Conservation (phyloP, 2,113 vertebrate species). For the Vimba vimba region DNA sequence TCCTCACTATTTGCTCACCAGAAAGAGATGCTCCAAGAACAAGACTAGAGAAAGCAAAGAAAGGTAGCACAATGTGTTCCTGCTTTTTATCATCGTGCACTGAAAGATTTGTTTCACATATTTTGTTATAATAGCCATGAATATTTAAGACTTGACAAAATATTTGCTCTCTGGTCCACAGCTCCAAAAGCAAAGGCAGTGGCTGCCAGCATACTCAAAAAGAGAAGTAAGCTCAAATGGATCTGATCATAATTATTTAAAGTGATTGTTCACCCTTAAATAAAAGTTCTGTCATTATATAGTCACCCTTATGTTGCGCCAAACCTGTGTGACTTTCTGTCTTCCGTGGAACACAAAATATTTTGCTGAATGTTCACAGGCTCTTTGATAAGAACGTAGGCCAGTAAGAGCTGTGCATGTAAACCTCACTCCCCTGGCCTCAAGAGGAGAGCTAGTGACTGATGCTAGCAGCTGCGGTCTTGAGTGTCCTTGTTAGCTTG, state of each 20-base stretch:
- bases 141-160: neutral
- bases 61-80: neutral
- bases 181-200: constrained; percentile 23
- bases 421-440: no score
- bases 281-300: neutral
- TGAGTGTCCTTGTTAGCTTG: no score
- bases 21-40: constrained; percentile 31
- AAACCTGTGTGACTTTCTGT: neutral
- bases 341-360: neutral
- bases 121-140: neutral
- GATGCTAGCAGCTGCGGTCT: no score
- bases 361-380: neutral
- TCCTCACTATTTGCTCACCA: neutral
- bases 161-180: constrained; percentile 27
- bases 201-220: constrained; percentile 17
- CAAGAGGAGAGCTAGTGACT: no score
- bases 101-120: neutral
- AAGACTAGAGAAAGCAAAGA: constrained; percentile 37
- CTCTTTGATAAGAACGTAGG: neutral
- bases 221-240: neutral
- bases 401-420: no score
- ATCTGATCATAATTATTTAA: neutral
- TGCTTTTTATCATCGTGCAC: neutral
- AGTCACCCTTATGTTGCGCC: neutral
- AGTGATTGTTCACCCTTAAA: neutral